Conservation (phyloP, 1,140 invertebrate genomes). For the Nasonia giraulti region DNA sequence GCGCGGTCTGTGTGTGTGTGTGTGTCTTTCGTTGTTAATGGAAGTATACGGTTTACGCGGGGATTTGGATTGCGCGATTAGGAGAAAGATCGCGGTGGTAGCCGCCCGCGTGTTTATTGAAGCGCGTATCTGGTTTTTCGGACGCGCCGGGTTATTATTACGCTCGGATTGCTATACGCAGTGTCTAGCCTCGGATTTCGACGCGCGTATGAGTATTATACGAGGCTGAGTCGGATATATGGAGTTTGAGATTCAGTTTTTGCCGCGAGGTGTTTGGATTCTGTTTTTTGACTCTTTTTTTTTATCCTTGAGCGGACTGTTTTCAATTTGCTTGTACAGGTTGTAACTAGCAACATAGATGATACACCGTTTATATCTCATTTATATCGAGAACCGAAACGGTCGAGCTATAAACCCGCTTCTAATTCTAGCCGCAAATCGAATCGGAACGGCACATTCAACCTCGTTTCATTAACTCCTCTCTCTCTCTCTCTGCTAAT, state of each 20-base stretch:
- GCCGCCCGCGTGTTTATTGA: not conserved
- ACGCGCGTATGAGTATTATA: not conserved
- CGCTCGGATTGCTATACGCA: not conserved
- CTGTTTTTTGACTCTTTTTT: too few relatives aligned
- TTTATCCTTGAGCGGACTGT: too few relatives aligned
- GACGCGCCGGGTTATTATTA: not conserved
- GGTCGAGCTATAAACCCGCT: too few relatives aligned
- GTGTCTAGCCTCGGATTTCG: not conserved
- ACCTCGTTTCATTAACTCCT: too few relatives aligned
- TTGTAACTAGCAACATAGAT: too few relatives aligned
- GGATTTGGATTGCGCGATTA: conserved; percentile 16
- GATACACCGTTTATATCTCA: too few relatives aligned
- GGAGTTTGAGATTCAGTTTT: not conserved
- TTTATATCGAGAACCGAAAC: too few relatives aligned
- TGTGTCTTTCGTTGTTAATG: conserved; percentile 16
- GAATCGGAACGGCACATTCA: not conserved
- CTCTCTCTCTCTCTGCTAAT: not conserved
- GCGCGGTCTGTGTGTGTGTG: not conserved
- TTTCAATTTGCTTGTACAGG: too few relatives aligned
- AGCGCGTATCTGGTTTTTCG: not conserved
- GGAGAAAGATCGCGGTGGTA: not conserved
- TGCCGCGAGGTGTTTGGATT: too few relatives aligned
- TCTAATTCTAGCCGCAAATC: not conserved
- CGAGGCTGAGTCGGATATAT: not conserved
- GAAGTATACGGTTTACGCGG: not conserved